Base-by-base conservation (phyloP, 2,888 invertebrate genomes). In the Tachina grossa region DNA sequence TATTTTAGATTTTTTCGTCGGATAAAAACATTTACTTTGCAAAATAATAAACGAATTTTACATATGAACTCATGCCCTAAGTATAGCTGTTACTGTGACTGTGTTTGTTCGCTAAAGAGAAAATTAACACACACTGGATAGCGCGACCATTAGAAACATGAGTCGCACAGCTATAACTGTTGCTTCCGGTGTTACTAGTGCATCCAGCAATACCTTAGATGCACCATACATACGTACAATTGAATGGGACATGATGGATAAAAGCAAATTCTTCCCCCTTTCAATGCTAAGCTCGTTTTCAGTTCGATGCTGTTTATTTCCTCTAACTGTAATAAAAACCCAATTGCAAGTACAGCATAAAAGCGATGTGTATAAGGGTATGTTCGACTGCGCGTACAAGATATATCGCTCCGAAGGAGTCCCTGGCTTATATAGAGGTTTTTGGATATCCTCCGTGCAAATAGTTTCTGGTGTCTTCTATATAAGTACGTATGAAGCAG, bases 231-330 rank as follows among this genome's bases (percentile, higher is more conserved):
- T 97, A 85, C 96, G 95, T 41, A 98, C 96, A 9, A 98, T 99
- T 86, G 99, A 99, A 93, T 97, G 98, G 97, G 95, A 98, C 88
- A 99, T 99, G 99, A 97, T 99, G 98, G 97, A 99, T 92, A 98
- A 98, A 90, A 94, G 94, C 65, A 98, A 98, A 91, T 99, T 98
- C 92, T 97, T 97, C 91, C 98, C 98, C 0, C 93, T 99, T 79
- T 98, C 98, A 80, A 96, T 98, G 93, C 93, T 97, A 14, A 98
- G 98, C 90, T 93, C 93, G 14, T 93, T 93, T 87, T 92, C 93
- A 41, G 92, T 93, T 59, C 93, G 96, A 84, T 96, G 96, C 91
- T 94, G 96, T 47, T 94, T 99, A 0, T 99, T 99, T 92, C 99
- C 99, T 0, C 93, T 99, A 85, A 98, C 98, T 1, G 94, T 99